Evolutionary conservation across 2,888 invertebrate genomes (phyloP), one percentile per base, ranked within the genome.

Genomic region (Pseudolycoriella hygida): DNA sequence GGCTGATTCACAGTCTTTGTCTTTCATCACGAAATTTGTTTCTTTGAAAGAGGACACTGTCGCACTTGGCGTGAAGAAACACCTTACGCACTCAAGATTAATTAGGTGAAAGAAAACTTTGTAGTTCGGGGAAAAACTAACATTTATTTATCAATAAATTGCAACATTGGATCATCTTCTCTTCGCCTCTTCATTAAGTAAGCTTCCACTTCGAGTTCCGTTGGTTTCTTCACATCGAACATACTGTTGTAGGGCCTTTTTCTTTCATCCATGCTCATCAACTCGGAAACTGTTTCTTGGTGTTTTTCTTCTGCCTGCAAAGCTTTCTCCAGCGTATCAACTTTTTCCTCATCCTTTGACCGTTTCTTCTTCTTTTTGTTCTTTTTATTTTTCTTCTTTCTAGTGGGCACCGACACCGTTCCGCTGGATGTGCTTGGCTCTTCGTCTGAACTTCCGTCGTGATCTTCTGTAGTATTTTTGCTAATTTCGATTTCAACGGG

Each of bases 161-260:
- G 78, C 45, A 79, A 74, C 96, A 97, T 96, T 1, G 97, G 97
- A 68, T 98, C 97, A 51, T 90, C 89, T 1, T 80, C 80, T 38
- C 88, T 70, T 45, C 74, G 69, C 45, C 84, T 72, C 62, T 89
- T 94, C 70, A 89, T 80, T 59, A 82, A 78, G 67, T 84, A 96
- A 1, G 92, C 92, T 62, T 97, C 96, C 60, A 94, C 74, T 61
- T 97, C 92, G 50, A 89, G 88, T 48, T 88, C 86, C 0, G 89
- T 84, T 0, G 90, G 92, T 48, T 79, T 83, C 54, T 83, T 83
- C 0, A 77, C 78, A 12, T 34, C 80, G 50, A 73, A 78, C 81
- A 86, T 86, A 56, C 89, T 90, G 64, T 97, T 94, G 64, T 93
- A 98, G 0, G 88, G 81, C 3, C 96, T 72, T 56, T 93, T 90